Evolutionary conservation across 2,113 vertebrate genomes (phyloP).

Genomic region (Petroica traversi): DNA sequence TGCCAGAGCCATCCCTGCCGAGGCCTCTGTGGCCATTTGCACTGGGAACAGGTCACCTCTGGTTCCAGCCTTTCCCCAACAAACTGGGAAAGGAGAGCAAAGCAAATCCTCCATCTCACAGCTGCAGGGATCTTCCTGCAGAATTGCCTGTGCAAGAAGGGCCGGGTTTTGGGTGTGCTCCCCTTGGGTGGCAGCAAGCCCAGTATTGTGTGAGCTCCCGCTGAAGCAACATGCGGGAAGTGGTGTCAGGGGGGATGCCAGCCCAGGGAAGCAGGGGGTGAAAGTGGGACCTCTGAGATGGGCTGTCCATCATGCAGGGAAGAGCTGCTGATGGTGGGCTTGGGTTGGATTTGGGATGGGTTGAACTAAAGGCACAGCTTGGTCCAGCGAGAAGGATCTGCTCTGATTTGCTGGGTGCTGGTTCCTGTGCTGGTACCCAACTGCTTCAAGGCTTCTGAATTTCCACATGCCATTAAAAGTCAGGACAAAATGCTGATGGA

Average conservation of each 20-base stretch:
- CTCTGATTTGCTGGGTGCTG: not conserved
- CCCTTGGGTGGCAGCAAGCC: conserved; percentile 31
- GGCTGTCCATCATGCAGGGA: not conserved
- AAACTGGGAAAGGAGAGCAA: not conserved
- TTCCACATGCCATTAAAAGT: not conserved
- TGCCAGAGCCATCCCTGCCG: fast-evolving
- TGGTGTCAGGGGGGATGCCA: not conserved
- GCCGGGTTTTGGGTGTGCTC: conserved; percentile 52
- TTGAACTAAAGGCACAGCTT: not conserved
- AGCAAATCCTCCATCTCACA: not conserved
- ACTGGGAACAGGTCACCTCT: not conserved
- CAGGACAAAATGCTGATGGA: not conserved
- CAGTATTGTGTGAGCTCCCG: not conserved
- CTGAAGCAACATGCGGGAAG: not conserved
- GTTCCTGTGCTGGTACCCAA: not conserved
- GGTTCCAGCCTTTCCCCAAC: not conserved
- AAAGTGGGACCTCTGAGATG: fast-evolving
- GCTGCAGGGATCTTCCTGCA: not conserved
- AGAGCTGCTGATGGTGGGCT: not conserved
- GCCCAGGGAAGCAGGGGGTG: not conserved
- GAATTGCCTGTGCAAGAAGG: conserved; percentile 35
- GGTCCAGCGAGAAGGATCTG: not conserved
- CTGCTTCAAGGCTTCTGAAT: not conserved
- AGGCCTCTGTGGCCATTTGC: not conserved
- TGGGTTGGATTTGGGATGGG: not conserved